phyloP scores from a whole-genome alignment of 2,888 invertebrate species.

The Noctua comes region DNA sequence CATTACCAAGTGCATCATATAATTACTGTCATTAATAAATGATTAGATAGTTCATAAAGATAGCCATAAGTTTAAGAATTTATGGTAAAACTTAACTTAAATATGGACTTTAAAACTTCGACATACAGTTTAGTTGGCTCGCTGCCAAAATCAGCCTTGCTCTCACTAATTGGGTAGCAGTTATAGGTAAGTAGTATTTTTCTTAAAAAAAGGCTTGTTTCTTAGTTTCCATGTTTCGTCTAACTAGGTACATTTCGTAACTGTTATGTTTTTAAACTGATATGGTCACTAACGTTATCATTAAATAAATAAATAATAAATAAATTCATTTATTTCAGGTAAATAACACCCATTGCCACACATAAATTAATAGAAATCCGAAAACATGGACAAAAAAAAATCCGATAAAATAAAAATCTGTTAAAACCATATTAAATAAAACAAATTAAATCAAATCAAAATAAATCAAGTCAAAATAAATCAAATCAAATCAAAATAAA shows the following conservation, averaged over 20 bases:
- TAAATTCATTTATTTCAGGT: too few species aligned
- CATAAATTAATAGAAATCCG: too few species aligned
- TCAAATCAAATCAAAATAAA: too few species aligned
- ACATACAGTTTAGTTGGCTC: slow-evolving; percentile 17
- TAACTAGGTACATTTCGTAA: background rate
- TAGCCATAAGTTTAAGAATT: slow-evolving; percentile 40
- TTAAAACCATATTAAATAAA: too few species aligned
- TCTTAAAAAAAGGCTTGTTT: background rate
- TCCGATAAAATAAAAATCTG: too few species aligned
- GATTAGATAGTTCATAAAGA: slow-evolving; percentile 6
- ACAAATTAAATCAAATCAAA: too few species aligned
- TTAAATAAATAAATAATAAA: too few species aligned
- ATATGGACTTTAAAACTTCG: slow-evolving; percentile 36
- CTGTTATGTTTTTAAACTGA: background rate
- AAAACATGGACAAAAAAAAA: too few species aligned
- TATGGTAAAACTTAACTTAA: slow-evolving; percentile 37
- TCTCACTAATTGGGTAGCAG: slow-evolving; percentile 1
- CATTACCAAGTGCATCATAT: background rate
- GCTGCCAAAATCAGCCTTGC: slow-evolving; percentile 13
- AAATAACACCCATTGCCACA: too few species aligned
- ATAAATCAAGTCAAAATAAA: too few species aligned
- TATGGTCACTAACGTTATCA: too few species aligned
- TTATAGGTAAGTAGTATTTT: background rate
- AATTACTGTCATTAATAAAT: background rate
- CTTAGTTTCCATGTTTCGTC: background rate